phyloP scores from a whole-genome alignment of 2,888 invertebrate genomes.

The Cylloceria caligata region DNA sequence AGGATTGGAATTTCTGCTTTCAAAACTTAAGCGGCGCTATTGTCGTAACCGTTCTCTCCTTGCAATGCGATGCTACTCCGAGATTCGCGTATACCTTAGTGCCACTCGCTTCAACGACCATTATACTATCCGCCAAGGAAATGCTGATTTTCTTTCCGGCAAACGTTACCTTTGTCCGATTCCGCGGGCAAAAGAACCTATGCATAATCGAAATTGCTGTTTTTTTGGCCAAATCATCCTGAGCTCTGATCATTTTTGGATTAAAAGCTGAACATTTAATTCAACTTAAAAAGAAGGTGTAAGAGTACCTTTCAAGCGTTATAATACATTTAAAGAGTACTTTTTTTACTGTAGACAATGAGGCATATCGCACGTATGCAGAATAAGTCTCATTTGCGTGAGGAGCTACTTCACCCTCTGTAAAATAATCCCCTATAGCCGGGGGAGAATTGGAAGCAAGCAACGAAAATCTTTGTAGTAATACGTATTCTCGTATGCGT shows the following conservation, averaged over 20 bases:
- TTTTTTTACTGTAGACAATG: neutral
- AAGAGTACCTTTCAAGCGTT: constrained; percentile 21
- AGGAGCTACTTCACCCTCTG: constrained; percentile 41
- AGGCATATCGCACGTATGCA: constrained; percentile 44
- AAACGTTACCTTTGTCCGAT: too few relatives aligned
- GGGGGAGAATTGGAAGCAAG: constrained; percentile 4
- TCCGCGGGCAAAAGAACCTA: too few relatives aligned
- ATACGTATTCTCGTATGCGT: constrained; percentile 41
- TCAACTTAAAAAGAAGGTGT: constrained; percentile 21
- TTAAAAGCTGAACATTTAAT: constrained; percentile 15
- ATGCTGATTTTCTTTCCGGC: too few relatives aligned
- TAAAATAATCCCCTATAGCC: constrained; percentile 60
- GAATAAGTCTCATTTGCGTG: constrained; percentile 35
- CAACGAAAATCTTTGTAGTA: constrained; percentile 42
- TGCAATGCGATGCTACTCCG: too few relatives aligned
- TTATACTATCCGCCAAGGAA: too few relatives aligned
- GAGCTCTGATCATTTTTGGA: neutral
- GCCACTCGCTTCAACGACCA: too few relatives aligned
- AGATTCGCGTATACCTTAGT: too few relatives aligned
- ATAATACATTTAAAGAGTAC: neutral
- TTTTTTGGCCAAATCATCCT: constrained; percentile 33
- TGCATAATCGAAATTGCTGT: too few relatives aligned
- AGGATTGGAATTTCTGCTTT: too few relatives aligned
- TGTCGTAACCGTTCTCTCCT: too few relatives aligned
- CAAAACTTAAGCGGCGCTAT: too few relatives aligned